These are phyloP conservation scores for Seriola dumerili DNA, from an alignment of 2,113 vertebrate genomes.

Conservation along the genomic window DNA sequence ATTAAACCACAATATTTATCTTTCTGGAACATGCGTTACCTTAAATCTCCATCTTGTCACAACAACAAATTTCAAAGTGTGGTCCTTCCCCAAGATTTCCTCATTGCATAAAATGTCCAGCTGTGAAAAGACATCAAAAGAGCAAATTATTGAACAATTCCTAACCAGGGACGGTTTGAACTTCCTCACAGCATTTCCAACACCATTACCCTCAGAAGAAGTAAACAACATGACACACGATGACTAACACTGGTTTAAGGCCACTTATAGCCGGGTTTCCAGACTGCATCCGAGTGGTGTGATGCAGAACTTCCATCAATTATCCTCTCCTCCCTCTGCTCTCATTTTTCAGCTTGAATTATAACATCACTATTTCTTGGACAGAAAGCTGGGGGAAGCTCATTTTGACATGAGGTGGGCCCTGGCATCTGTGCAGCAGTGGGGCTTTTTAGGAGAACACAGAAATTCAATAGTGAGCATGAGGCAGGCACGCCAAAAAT, in stretches of 20 bases:
- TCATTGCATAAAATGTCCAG: conserved; percentile 99
- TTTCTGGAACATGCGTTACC: conserved; percentile 68
- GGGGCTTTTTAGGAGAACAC: neutral
- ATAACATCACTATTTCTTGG: conserved; percentile 5
- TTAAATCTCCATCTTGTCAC: conserved; percentile 99
- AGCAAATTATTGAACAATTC: neutral
- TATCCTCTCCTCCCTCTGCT: neutral
- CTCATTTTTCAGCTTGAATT: neutral
- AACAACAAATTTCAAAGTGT: conserved; percentile 99
- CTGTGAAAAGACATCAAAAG: conserved; percentile 78
- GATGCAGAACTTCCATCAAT: neutral
- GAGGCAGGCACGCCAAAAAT: conserved; percentile 7
- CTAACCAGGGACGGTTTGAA: neutral
- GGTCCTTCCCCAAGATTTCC: conserved; percentile 99
- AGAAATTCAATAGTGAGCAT: conserved; percentile 32
- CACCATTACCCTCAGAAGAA: no score
- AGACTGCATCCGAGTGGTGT: neutral
- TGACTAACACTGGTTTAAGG: neutral
- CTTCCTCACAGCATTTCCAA: neutral
- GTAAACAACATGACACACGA: neutral
- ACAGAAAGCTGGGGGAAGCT: neutral
- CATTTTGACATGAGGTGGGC: neutral
- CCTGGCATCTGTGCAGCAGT: conserved; percentile 3
- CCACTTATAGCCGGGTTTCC: neutral
- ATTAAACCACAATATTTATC: neutral